Evolutionary conservation across 2,113 vertebrate genomes (phyloP).

Genomic region (Cyanoliseus patagonus): DNA sequence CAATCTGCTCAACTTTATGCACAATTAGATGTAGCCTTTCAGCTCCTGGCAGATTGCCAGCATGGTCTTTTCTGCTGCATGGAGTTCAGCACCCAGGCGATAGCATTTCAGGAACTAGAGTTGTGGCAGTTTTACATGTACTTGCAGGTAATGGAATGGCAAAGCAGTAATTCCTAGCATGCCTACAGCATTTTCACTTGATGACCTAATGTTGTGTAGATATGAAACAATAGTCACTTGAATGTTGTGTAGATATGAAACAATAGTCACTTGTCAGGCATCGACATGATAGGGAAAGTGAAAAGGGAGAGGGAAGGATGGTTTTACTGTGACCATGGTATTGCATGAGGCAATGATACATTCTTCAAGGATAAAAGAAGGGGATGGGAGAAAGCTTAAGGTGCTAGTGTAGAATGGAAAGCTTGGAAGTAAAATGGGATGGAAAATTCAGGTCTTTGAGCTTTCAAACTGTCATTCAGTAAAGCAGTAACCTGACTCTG

Average conservation of each 20-base stretch:
- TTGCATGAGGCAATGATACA: neutral
- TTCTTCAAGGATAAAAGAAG: neutral
- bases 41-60: conserved; percentile 31
- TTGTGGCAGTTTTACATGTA: conserved; percentile 1
- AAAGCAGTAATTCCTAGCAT: conserved; percentile 16
- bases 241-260: neutral
- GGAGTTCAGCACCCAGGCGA: neutral
- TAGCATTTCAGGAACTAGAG: neutral
- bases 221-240: neutral
- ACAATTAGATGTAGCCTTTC: conserved; percentile 55
- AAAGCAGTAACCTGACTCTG: neutral
- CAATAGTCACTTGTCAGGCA: neutral
- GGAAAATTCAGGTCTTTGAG: neutral
- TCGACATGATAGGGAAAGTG: neutral
- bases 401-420: neutral
- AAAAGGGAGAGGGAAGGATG: neutral
- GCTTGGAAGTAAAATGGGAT: neutral
- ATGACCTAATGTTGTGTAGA: neutral
- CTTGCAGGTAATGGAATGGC: neutral
- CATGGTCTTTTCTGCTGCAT: neutral
- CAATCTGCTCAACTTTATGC: conserved; percentile 63
- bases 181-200: neutral
- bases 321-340: neutral
- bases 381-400: neutral
- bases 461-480: neutral